These are phyloP conservation scores for Leucosticte australis DNA, from an alignment of 2,113 vertebrate genomes.

Conservation along the genomic window DNA sequence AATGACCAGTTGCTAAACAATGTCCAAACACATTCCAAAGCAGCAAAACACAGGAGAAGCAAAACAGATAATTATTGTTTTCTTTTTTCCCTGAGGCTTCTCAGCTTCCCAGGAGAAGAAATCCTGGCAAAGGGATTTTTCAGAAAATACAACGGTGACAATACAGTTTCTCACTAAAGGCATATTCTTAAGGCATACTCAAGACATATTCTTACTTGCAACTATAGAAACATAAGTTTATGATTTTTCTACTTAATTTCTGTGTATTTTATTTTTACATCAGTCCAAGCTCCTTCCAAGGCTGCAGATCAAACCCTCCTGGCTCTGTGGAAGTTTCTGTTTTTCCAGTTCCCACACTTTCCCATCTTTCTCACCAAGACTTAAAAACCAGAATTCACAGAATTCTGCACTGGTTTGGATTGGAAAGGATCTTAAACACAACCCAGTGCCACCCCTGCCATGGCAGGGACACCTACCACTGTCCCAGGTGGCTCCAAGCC, in stretches of 20 bases:
- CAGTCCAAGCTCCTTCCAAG: background rate
- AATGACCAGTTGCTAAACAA: no score
- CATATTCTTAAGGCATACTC: background rate
- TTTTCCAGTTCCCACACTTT: background rate
- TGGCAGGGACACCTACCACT: background rate
- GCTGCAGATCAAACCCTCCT: background rate
- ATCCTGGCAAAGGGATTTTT: no score
- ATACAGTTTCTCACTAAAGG: background rate
- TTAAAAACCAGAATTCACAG: background rate
- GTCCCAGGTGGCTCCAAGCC: background rate
- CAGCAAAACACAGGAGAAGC: no score
- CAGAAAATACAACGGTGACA: no score
- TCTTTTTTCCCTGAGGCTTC: no score
- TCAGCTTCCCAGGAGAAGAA: no score
- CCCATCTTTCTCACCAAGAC: background rate
- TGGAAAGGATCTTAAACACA: background rate
- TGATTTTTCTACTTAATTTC: background rate
- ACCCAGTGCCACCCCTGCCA: background rate
- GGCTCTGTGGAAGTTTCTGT: background rate
- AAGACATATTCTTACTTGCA: background rate
- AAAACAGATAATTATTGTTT: no score
- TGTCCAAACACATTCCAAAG: no score
- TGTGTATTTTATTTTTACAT: background rate
- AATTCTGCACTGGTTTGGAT: background rate
- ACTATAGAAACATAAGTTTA: background rate